Evolutionary conservation across 92 coral and sea anemone genomes (phyloP).

Genomic region (Ricordea florida): DNA sequence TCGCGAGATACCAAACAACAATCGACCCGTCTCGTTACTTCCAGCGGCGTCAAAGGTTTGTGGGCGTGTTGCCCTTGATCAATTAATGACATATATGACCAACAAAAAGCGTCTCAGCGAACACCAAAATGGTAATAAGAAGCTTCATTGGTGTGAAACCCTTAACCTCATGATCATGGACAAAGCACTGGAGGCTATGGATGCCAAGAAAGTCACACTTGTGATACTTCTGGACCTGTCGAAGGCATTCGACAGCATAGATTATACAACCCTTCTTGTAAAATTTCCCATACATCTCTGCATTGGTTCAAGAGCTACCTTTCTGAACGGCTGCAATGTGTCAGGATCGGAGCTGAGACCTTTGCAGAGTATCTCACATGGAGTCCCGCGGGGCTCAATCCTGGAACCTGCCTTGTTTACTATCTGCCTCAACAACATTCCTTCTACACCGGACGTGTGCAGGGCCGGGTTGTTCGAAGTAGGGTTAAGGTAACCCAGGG

Average conservation of each 20-base stretch:
- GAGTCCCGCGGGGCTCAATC: too few species aligned
- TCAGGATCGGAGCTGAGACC: too few species aligned
- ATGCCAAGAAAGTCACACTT: slow-evolving; percentile 12
- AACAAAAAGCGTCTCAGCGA: slow-evolving; percentile 23
- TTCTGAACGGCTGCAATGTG: not conserved
- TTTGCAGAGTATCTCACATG: too few species aligned
- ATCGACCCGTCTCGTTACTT: slow-evolving; percentile 45
- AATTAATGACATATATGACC: slow-evolving; percentile 8
- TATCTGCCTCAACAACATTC: too few species aligned
- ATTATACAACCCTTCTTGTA: not conserved
- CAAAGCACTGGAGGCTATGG: slow-evolving; percentile 18
- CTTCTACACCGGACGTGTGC: too few species aligned
- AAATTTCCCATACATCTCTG: slow-evolving; percentile 20
- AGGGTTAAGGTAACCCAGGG: too few species aligned
- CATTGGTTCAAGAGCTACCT: slow-evolving; percentile 29
- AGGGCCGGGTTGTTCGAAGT: too few species aligned
- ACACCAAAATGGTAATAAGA: too few species aligned
- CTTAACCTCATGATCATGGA: too few species aligned
- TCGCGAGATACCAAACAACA: slow-evolving; percentile 30
- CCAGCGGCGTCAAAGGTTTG: slow-evolving; percentile 18
- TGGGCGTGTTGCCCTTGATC: too few species aligned
- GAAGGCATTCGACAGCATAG: slow-evolving; percentile 41
- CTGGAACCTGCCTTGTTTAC: too few species aligned
- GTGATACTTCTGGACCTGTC: slow-evolving; percentile 28
- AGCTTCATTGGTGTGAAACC: too few species aligned